Conservation (phyloP, 2,797 vertebrate species). For the Halcyon badia region DNA sequence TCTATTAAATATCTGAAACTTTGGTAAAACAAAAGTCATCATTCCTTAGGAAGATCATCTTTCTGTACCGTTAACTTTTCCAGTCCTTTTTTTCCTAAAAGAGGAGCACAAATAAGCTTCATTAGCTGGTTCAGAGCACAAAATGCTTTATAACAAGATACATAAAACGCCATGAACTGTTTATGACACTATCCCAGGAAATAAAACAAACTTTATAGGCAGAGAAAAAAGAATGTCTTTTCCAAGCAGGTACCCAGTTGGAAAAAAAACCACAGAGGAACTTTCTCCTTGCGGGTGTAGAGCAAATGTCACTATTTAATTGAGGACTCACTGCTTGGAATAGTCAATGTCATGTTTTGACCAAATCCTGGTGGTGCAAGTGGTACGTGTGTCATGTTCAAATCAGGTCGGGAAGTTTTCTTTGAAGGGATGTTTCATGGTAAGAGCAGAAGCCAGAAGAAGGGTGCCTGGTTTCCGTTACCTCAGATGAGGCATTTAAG, state of each 20-base stretch:
- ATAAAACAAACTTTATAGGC: not conserved
- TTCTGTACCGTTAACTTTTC: not conserved
- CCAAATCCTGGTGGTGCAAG: not conserved
- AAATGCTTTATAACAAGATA: not conserved
- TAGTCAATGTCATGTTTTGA: not conserved
- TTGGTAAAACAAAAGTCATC: not conserved
- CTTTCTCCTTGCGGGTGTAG: fast-evolving
- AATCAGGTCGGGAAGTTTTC: not conserved
- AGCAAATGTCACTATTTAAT: not conserved
- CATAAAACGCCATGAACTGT: not conserved
- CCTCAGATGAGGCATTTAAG: fast-evolving
- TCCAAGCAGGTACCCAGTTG: not conserved
- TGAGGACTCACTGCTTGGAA: not conserved
- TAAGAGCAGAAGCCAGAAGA: not conserved
- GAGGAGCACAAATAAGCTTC: not conserved
- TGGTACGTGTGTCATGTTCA: fast-evolving
- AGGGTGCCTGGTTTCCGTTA: not conserved
- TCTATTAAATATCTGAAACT: not conserved
- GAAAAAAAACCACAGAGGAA: not conserved
- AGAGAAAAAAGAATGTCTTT: not conserved
- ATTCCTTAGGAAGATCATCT: not conserved
- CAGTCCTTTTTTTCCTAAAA: not conserved
- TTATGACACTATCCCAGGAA: not conserved
- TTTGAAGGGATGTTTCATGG: too few relatives aligned
- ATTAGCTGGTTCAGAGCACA: not conserved